Evolutionary conservation across 2,113 vertebrate species (phyloP).

Genomic region (Ctenodactylus gundi): DNA sequence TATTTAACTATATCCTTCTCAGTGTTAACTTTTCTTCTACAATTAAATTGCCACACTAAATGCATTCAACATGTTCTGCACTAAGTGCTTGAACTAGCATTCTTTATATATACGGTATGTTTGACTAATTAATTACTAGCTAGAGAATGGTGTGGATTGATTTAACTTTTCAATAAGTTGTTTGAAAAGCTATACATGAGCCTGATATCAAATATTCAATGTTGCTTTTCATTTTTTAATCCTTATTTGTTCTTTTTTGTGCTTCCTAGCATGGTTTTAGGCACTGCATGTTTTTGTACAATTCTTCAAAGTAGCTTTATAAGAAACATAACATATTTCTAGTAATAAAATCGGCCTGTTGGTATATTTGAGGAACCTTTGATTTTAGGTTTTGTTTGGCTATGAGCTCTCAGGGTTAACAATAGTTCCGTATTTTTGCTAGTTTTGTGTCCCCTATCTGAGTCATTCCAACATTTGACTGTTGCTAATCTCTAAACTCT

Average conservation of each 20-base stretch:
- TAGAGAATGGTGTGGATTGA: neutral
- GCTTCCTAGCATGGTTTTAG: neutral
- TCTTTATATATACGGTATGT: neutral
- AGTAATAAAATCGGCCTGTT: neutral
- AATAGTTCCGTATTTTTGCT: neutral
- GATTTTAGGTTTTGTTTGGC: neutral
- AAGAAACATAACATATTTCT: neutral
- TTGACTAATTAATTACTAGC: constrained; percentile 11
- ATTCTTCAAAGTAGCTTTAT: neutral
- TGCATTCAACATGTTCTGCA: neutral
- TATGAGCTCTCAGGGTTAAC: neutral
- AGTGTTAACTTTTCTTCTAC: neutral
- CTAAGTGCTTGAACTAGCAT: neutral
- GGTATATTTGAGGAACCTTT: neutral
- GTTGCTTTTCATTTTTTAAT: neutral
- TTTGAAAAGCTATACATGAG: neutral
- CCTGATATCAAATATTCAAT: neutral
- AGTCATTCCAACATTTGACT: neutral
- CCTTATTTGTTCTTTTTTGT: neutral
- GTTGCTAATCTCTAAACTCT: too few species aligned
- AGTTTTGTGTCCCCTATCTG: neutral
- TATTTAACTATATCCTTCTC: neutral
- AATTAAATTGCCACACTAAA: neutral
- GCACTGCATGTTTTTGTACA: neutral
- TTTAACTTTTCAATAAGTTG: neutral